Evolutionary conservation across 2,888 invertebrate species (phyloP).

Genomic region (Noctua janthe): DNA sequence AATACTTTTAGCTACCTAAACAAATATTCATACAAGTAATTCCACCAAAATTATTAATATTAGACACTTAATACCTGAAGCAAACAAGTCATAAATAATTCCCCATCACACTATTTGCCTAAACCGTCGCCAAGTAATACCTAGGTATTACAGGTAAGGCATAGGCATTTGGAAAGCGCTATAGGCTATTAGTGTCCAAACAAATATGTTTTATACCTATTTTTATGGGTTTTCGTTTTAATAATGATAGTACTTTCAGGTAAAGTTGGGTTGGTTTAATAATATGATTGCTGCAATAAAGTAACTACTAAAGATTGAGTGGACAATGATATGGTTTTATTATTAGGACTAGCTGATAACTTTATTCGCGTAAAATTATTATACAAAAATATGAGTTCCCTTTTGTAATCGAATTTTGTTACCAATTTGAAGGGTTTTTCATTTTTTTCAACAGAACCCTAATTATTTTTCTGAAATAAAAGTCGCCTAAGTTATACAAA

Average conservation of each 20-base stretch:
- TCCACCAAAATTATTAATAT: constrained; percentile 5
- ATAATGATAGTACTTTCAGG: constrained; percentile 29
- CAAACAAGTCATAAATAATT: constrained; percentile 49
- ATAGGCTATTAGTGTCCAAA: constrained; percentile 51
- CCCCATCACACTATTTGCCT: constrained; percentile 31
- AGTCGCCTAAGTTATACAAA: too few species aligned
- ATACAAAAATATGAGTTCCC: too few species aligned
- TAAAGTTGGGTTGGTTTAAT: constrained; percentile 5
- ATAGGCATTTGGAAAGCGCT: constrained; percentile 35
- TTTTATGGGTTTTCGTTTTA: constrained; percentile 46
- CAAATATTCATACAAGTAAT: neutral
- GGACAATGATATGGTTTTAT: neutral
- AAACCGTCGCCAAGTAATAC: constrained; percentile 37
- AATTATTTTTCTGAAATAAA: too few species aligned
- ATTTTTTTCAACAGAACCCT: too few species aligned
- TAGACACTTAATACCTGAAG: neutral
- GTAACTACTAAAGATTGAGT: too few species aligned
- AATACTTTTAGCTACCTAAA: neutral
- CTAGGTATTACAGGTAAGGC: constrained; percentile 34
- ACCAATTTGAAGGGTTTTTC: too few species aligned
- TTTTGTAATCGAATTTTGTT: too few species aligned
- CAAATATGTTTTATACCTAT: constrained; percentile 49
- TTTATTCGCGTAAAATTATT: too few species aligned
- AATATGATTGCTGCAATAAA: neutral
- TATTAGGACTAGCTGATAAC: too few species aligned